Evolutionary conservation across 2,113 vertebrate species (phyloP).

Genomic region (Pimephales promelas): DNA sequence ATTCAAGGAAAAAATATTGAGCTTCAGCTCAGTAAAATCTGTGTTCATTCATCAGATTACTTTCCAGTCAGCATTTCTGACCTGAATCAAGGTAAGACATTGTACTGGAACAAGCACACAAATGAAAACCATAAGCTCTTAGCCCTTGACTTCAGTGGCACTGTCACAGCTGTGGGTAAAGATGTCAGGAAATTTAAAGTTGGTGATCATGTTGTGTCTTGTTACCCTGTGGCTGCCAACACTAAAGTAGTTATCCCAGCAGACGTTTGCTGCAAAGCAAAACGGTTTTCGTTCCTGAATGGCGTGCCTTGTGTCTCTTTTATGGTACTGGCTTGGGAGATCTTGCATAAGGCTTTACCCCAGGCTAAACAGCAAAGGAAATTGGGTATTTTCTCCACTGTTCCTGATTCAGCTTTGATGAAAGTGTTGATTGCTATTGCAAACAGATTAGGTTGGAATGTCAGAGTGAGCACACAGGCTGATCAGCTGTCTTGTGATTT

Average conservation of each 20-base stretch:
- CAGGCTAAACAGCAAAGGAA: conserved; percentile 64
- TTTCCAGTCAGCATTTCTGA: conserved; percentile 81
- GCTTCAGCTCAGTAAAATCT: conserved; percentile 76
- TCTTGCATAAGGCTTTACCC: conserved; percentile 73
- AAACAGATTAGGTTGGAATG: conserved; percentile 76
- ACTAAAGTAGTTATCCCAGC: conserved; percentile 76
- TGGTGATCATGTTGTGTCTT: conserved; percentile 79
- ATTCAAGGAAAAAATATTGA: conserved; percentile 66
- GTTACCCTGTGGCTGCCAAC: conserved; percentile 78
- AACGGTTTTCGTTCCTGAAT: conserved; percentile 72
- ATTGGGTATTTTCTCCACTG: conserved; percentile 75
- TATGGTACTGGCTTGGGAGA: conserved; percentile 81
- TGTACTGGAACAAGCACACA: conserved; percentile 82
- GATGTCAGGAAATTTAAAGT: conserved; percentile 81
- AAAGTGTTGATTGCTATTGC: conserved; percentile 74
- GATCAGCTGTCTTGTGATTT: conserved; percentile 3
- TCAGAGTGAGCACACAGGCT: conserved; percentile 51
- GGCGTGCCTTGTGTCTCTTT: conserved; percentile 82
- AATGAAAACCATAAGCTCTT: conserved; percentile 77
- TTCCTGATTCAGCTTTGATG: conserved; percentile 75
- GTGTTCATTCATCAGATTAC: conserved; percentile 85
- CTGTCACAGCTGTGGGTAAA: conserved; percentile 76
- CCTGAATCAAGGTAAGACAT: conserved; percentile 73
- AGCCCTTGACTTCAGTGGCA: conserved; percentile 83
- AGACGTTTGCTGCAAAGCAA: conserved; percentile 76